Conservation (phyloP, 2,888 invertebrate species). For the Leptura quadrifasciata region DNA sequence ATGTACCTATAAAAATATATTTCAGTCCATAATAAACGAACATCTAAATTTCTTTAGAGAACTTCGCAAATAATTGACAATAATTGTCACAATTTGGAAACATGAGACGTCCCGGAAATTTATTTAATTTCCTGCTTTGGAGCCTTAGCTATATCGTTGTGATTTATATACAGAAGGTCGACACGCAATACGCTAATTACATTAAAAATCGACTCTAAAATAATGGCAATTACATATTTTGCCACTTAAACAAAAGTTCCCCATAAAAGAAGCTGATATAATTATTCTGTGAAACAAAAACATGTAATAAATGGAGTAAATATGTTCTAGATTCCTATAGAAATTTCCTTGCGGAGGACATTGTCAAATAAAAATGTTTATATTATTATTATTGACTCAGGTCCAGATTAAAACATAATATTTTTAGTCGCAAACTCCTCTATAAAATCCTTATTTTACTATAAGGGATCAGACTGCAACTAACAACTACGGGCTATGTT, state of each 20-base stretch:
- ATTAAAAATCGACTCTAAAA: conserved; percentile 10
- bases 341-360: too few relatives aligned
- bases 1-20: not conserved
- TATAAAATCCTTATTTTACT: too few relatives aligned
- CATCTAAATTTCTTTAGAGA: not conserved
- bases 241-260: not conserved
- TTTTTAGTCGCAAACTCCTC: too few relatives aligned
- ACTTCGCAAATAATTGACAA: not conserved
- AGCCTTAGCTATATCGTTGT: not conserved
- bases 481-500: too few relatives aligned
- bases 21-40: not conserved
- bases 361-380: too few relatives aligned
- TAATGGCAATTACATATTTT: not conserved
- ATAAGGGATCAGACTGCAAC: too few relatives aligned
- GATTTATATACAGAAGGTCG: not conserved
- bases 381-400: too few relatives aligned
- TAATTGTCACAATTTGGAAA: conserved; percentile 13
- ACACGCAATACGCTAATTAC: not conserved
- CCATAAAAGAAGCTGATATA: too few relatives aligned
- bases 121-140: conserved; percentile 22
- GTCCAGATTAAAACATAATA: too few relatives aligned
- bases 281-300: too few relatives aligned
- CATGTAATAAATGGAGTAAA: too few relatives aligned
- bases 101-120: conserved; percentile 5
- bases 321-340: too few relatives aligned